phyloP scores from a whole-genome alignment of 2,888 invertebrate genomes.

The Notodonta dromedarius region DNA sequence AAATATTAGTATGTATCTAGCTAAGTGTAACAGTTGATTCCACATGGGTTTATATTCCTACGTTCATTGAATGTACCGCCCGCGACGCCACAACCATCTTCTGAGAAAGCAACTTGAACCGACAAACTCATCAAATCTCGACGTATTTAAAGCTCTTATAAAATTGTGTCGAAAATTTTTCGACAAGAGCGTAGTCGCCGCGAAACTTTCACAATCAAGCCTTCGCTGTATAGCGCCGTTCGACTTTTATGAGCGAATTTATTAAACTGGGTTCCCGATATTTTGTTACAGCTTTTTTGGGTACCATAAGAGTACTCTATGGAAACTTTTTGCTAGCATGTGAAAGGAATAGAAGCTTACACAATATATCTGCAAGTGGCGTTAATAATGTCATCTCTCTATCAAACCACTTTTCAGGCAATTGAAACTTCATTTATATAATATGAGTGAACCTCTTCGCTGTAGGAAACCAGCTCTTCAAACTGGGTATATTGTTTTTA shows the following conservation, averaged over 20 bases:
- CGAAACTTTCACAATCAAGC: conserved; percentile 60
- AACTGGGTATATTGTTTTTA: no score
- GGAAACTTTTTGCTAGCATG: no score
- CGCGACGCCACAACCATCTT: conserved; percentile 15
- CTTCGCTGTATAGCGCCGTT: conserved; percentile 35
- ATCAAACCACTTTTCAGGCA: no score
- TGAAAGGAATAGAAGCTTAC: no score
- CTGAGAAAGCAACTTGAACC: conserved; percentile 32
- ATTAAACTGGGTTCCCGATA: conserved; percentile 49
- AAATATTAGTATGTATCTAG: no score
- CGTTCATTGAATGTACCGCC: conserved; percentile 1
- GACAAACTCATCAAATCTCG: conserved; percentile 44
- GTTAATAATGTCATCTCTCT: no score
- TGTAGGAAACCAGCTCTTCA: no score
- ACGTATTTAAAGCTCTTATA: conserved; percentile 43
- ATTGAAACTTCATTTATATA: no score
- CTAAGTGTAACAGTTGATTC: no score
- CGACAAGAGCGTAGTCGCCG: conserved; percentile 45
- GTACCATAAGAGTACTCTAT: conserved; percentile 1
- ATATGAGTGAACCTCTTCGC: no score
- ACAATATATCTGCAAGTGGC: no score
- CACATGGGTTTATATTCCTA: no score
- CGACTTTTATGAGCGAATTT: conserved; percentile 47
- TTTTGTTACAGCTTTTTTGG: conserved; percentile 40
- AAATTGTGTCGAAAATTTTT: conserved; percentile 42